These are phyloP conservation scores for Eospalax fontanierii DNA, from an alignment of 2,797 vertebrate species.

Conservation along the genomic window DNA sequence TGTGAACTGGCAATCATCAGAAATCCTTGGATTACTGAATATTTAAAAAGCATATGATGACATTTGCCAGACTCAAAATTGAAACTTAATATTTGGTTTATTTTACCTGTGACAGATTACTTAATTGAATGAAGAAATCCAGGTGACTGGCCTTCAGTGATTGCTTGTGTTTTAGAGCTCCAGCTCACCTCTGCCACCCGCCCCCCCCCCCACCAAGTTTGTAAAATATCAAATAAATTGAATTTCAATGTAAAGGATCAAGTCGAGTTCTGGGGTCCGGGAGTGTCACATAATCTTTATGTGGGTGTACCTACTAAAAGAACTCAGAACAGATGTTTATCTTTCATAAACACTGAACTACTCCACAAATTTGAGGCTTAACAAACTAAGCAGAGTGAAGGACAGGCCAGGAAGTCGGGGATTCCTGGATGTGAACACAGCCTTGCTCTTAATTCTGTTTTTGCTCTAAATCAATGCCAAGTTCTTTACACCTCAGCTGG, in stretches of 20 bases:
- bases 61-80: conserved; percentile 79
- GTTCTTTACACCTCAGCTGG: conserved; percentile 81
- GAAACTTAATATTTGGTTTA: conserved; percentile 83
- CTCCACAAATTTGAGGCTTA: conserved; percentile 72
- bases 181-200: neutral
- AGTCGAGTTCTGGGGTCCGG: conserved; percentile 1
- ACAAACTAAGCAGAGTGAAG: conserved; percentile 73
- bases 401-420: conserved; percentile 76
- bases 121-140: conserved; percentile 79
- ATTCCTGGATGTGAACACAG: conserved; percentile 75
- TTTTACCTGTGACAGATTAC: conserved; percentile 75
- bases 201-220: conserved; percentile 18
- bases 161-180: conserved; percentile 62
- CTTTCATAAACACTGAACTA: conserved; percentile 73
- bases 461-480: conserved; percentile 82
- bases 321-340: conserved; percentile 73
- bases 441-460: conserved; percentile 71
- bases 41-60: conserved; percentile 80
- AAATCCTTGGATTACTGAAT: conserved; percentile 78
- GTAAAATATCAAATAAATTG: conserved; percentile 72
- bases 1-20: conserved; percentile 63
- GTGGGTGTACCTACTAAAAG: conserved; percentile 43
- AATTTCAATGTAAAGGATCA: conserved; percentile 75
- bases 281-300: conserved; percentile 43
- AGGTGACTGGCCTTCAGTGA: conserved; percentile 74